Evolutionary conservation across 2,797 vertebrate species (phyloP).

Genomic region (Sebastes glaucus): DNA sequence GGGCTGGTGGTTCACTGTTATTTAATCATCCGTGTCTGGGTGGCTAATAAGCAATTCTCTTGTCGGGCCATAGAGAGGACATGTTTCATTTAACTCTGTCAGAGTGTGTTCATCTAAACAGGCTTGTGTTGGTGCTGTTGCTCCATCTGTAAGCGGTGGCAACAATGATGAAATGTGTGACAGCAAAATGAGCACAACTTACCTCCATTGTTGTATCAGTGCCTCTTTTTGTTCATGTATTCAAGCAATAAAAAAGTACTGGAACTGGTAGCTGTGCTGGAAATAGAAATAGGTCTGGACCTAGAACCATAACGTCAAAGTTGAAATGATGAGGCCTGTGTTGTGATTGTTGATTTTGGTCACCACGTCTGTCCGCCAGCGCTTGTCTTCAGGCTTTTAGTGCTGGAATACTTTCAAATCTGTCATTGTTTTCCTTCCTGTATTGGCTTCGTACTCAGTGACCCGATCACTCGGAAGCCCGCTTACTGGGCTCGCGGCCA

Average conservation of each 20-base stretch:
- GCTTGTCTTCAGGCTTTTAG: constrained; percentile 20
- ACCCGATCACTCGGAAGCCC: constrained; percentile 43
- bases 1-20: constrained; percentile 26
- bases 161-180: constrained; percentile 61
- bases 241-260: constrained; percentile 1
- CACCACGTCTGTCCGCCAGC: constrained; percentile 16
- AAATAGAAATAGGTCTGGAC: neutral
- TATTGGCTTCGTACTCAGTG: constrained; percentile 39
- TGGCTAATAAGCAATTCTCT: constrained; percentile 55
- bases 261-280: neutral
- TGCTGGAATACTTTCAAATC: constrained; percentile 36
- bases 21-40: constrained; percentile 48
- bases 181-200: constrained; percentile 39
- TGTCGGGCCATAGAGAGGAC: constrained; percentile 40
- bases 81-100: constrained; percentile 61
- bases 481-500: constrained; percentile 48
- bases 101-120: constrained; percentile 45
- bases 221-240: constrained; percentile 8
- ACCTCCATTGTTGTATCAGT: constrained; percentile 14
- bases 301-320: neutral
- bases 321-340: neutral
- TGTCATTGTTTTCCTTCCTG: constrained; percentile 56
- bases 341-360: constrained; percentile 18
- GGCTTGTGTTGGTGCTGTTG: constrained; percentile 26
- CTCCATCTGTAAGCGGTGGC: constrained; percentile 35